A percentile compares a stretch with the other conserved stretches of the same genome.
phyloP scores from a whole-genome alignment of 1,140 invertebrate genomes.

The Drusus annulatus region DNA sequence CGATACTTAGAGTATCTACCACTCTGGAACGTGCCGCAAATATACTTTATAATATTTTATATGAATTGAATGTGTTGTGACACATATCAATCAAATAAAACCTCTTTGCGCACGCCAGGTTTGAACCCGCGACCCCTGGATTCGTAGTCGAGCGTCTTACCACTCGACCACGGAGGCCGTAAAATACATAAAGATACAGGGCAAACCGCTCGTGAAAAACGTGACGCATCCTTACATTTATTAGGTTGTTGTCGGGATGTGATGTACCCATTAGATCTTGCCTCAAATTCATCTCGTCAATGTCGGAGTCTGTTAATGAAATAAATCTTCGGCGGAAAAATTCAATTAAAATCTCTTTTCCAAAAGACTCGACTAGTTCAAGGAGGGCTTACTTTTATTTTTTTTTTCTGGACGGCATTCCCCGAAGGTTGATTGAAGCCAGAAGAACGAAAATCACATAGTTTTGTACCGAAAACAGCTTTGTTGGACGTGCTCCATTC shows the following conservation, averaged over 20 bases:
- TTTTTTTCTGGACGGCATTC: slow-evolving; percentile 19
- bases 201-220: background rate
- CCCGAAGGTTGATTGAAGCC: background rate
- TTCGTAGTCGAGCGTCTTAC: too few species aligned
- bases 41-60: too few species aligned
- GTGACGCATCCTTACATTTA: background rate
- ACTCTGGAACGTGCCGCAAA: too few species aligned
- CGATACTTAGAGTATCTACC: too few species aligned
- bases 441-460: background rate
- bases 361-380: slow-evolving; percentile 18
- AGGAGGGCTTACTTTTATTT: background rate
- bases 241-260: slow-evolving; percentile 4
- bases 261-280: slow-evolving; percentile 4
- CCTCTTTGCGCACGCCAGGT: too few species aligned
- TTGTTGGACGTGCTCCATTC: too few species aligned
- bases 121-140: too few species aligned
- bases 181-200: too few species aligned
- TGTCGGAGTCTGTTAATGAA: slow-evolving; percentile 20
- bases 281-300: slow-evolving; percentile 20
- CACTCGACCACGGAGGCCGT: too few species aligned
- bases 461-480: background rate
- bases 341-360: slow-evolving; percentile 15
- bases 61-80: too few species aligned
- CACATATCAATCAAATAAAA: too few species aligned
- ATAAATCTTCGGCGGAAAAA: slow-evolving; percentile 13